Conservation (phyloP, 2,888 invertebrate genomes). For the Thymelicus sylvestris region DNA sequence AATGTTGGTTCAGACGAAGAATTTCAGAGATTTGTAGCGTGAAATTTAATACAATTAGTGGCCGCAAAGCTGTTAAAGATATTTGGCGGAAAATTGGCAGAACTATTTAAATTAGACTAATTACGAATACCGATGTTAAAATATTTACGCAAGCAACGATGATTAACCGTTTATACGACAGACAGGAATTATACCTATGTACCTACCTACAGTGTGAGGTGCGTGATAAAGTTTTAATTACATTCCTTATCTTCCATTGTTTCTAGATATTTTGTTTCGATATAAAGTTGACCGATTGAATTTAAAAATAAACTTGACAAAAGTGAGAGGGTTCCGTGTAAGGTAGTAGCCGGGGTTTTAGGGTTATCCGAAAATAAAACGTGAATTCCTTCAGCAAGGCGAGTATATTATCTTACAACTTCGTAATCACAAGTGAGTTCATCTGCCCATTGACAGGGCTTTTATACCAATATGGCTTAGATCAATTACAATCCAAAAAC, state of each 20-base stretch:
- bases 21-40: conserved; percentile 23
- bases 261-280: not conserved
- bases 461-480: no score
- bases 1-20: conserved; percentile 1
- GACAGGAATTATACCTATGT: not conserved
- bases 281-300: not conserved
- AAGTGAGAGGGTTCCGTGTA: no score
- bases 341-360: no score
- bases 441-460: no score
- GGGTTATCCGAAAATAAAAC: no score
- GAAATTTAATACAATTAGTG: conserved; percentile 29
- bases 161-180: not conserved
- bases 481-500: no score
- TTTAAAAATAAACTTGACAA: no score
- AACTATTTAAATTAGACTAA: conserved; percentile 29
- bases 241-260: not conserved
- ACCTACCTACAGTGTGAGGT: not conserved
- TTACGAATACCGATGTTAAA: not conserved
- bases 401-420: no score
- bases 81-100: conserved; percentile 11
- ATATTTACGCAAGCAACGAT: conserved; percentile 13
- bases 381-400: no score
- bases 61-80: conserved; percentile 12
- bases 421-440: no score
- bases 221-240: not conserved